Conservation (phyloP, 2,113 vertebrate species). For the Neopipo cinnamomea region DNA sequence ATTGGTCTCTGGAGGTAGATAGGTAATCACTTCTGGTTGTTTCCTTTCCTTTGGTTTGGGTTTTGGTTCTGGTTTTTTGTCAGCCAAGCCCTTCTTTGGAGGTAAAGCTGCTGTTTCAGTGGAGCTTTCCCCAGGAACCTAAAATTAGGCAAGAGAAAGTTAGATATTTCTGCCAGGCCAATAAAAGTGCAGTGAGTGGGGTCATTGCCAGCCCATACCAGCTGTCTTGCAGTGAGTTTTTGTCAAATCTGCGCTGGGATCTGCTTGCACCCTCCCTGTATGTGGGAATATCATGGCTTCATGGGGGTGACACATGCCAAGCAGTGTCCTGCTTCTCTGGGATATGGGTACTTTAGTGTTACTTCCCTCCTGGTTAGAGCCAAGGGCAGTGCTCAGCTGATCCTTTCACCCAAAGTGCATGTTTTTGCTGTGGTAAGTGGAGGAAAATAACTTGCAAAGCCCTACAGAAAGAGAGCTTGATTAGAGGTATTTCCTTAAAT, state of each 20-base stretch:
- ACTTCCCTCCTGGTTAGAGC: not conserved
- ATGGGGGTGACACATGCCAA: accelerated
- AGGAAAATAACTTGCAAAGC: not conserved
- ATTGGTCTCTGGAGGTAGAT: not conserved
- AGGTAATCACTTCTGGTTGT: not conserved
- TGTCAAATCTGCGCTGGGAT: accelerated
- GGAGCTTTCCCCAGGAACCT: not conserved
- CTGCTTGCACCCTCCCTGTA: not conserved
- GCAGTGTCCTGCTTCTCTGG: not conserved
- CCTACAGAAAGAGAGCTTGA: not conserved
- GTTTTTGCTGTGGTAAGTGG: not conserved
- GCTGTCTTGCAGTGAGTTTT: not conserved
- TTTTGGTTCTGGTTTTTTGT: not conserved
- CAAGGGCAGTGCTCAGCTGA: not conserved
- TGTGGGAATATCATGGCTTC: not conserved
- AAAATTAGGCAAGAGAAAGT: not conserved
- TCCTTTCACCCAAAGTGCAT: not conserved
- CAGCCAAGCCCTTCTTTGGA: not conserved
- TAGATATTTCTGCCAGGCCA: not conserved
- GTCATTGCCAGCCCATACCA: accelerated
- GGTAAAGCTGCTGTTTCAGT: not conserved
- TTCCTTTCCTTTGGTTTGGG: not conserved
- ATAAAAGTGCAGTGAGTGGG: not conserved
- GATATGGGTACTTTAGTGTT: not conserved
- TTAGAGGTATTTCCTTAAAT: not conserved